A percentile compares a stretch with the other conserved stretches of the same genome.
Conservation (phyloP, 2,113 vertebrate species). For the Tympanuchus pallidicinctus region DNA sequence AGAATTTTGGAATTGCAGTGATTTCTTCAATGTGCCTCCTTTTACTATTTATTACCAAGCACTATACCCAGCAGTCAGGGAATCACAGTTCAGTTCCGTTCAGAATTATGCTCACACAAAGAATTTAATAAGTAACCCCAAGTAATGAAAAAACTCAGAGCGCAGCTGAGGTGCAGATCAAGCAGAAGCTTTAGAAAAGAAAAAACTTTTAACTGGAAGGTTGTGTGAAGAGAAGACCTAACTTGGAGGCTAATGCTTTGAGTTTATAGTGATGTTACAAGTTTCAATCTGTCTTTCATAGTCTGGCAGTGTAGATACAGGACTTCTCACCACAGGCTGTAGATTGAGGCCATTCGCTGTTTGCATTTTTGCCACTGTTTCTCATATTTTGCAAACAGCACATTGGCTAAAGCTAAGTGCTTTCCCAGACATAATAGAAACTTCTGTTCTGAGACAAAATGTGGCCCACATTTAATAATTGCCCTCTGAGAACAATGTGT, state of each 20-base stretch:
- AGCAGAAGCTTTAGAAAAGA: not conserved
- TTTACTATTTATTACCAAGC: not conserved
- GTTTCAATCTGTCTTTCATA: not conserved
- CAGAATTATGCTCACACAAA: not conserved
- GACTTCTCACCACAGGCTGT: not conserved
- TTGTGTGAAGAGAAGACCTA: not conserved
- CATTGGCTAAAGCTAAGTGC: not conserved
- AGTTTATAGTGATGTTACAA: not conserved
- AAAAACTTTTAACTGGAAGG: not conserved
- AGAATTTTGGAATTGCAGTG: not conserved
- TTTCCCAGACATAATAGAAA: not conserved
- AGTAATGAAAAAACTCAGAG: not conserved
- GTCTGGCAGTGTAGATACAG: not conserved
- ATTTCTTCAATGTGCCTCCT: not conserved
- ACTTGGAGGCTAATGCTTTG: not conserved
- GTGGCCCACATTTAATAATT: not conserved
- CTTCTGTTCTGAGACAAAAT: accelerated
- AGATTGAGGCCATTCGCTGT: not conserved
- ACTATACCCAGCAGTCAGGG: not conserved
- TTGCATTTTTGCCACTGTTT: not conserved
- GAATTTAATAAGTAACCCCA: not conserved
- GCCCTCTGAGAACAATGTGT: not conserved
- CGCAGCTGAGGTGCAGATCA: not conserved
- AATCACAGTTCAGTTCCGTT: not conserved
- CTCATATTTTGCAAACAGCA: not conserved